Evolutionary conservation across 2,797 vertebrate species (phyloP), one percentile per base, ranked within the genome.

Genomic region (Ptychadena robeensis): DNA sequence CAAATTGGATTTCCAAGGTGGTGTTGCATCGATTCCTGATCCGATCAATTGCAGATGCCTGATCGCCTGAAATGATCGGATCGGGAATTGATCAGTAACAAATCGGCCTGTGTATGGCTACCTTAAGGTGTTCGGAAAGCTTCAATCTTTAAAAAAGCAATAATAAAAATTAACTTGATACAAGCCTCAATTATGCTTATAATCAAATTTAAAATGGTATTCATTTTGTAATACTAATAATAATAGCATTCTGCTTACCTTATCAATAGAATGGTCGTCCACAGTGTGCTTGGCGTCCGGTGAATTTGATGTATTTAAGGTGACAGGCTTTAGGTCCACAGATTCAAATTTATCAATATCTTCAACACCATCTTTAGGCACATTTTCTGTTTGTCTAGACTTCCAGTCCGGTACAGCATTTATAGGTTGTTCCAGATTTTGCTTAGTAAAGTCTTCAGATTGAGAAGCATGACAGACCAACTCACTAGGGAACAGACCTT

Each of bases 391-490:
- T 12, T 70, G 48, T 9, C 38, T 15, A 64, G 65, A n/a, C 10
- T 31, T 35, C 9, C 61, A 48, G 11, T 44, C 73, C 48, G 66
- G 64, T 8, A 9, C 40, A 34, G 57, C 15, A 48, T 8, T 28
- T 9, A 68, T 22, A 28, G 15, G 14, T 57, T 37, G 34, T 57
- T 81, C 86, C 85, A 32, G 87, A 86, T 81, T 87, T 86, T 82
- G 81, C 80, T 75, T 81, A 86, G 86, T 73, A 69, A 59, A 25
- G 28, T 83, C 83, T 37, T 0, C 7, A 82, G 81, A 77, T 82
- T 71, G 2, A 1, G 44, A 14, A 37, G 65, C 25, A 83, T 8
- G 69, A 77, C 27, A 35, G 66, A 81, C 64, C 22, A 65, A 48
- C 7, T 85, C 83, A 57, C 65, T 81, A n/a, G 83, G 64, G 35